phyloP scores from a whole-genome alignment of 2,113 vertebrate species.

The Neofelis nebulosa region DNA sequence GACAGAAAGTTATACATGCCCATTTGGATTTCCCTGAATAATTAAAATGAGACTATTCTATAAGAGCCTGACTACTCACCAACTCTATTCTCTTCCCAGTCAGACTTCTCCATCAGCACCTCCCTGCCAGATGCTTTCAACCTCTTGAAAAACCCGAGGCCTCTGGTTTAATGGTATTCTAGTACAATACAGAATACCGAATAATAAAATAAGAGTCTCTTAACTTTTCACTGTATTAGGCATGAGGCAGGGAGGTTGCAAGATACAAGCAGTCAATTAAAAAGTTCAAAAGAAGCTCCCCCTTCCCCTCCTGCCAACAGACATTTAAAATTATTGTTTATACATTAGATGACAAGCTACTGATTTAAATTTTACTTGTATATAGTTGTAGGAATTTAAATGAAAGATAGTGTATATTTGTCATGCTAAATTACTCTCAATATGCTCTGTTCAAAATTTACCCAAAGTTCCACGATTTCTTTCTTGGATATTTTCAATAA shows the following conservation, averaged over 20 bases:
- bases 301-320: neutral
- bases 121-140: neutral
- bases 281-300: neutral
- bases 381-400: neutral
- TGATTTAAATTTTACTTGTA: neutral
- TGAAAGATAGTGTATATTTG: neutral
- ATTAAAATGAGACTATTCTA: neutral
- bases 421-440: neutral
- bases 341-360: neutral
- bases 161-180: neutral
- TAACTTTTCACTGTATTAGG: neutral
- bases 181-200: neutral
- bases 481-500: neutral
- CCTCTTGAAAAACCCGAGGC: neutral
- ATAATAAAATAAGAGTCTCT: neutral
- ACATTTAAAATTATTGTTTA: neutral
- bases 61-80: neutral
- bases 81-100: neutral
- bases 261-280: neutral
- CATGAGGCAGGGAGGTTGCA: neutral
- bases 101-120: neutral
- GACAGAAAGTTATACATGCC: neutral
- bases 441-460: neutral
- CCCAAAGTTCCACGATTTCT: neutral
- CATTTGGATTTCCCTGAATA: neutral